Conservation (phyloP, 2,113 vertebrate genomes). For the Baryphthengus martii region DNA sequence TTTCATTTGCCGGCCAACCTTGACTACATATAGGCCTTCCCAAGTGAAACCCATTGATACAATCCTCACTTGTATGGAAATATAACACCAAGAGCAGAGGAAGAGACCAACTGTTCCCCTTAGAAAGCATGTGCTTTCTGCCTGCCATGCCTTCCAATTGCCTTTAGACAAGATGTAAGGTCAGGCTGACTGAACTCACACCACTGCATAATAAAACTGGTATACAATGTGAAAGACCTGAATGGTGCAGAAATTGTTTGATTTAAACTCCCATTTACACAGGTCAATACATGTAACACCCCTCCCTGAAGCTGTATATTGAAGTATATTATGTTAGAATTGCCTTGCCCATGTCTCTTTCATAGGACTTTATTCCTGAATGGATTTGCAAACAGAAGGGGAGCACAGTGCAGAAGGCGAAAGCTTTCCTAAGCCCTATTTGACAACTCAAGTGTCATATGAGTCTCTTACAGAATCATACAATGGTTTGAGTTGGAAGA, state of each 20-base stretch:
- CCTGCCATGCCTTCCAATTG: background rate
- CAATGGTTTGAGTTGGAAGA: background rate
- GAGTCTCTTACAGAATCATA: background rate
- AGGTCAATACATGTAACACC: fast-evolving
- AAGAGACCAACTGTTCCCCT: too few species aligned
- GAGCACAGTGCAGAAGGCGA: background rate
- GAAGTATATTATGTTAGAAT: background rate
- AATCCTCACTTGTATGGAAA: background rate
- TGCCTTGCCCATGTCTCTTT: background rate
- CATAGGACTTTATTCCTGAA: background rate
- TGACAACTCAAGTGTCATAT: background rate
- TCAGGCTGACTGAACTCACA: background rate
- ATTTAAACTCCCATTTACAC: background rate
- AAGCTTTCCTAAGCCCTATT: background rate
- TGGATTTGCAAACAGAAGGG: background rate
- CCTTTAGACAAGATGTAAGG: background rate
- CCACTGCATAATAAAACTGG: background rate
- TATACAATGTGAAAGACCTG: background rate
- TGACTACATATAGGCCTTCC: background rate
- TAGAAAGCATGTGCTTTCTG: background rate
- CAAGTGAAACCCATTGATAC: background rate
- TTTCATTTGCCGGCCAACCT: background rate
- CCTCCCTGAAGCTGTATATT: background rate
- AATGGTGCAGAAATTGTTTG: background rate
- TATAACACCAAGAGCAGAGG: background rate